These are phyloP conservation scores for Melolontha melolontha DNA, from an alignment of 2,888 invertebrate species.

Conservation along the genomic window DNA sequence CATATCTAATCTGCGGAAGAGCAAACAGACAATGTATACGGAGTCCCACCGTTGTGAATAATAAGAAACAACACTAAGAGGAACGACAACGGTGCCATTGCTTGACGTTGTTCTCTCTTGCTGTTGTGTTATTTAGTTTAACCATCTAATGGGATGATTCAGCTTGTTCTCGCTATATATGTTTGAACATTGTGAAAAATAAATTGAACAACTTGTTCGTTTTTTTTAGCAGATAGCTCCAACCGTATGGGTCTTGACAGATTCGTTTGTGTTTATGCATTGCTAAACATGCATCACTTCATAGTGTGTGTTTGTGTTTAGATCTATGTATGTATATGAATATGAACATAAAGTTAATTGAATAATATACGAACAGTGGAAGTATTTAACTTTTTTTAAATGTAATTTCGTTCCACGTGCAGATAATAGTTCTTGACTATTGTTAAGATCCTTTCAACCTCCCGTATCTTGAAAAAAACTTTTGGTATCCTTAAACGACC, in stretches of 20 bases:
- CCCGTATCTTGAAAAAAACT: too few relatives aligned
- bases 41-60: slow-evolving; percentile 20
- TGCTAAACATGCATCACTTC: too few relatives aligned
- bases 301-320: too few relatives aligned
- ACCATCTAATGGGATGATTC: slow-evolving; percentile 34
- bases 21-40: slow-evolving; percentile 7
- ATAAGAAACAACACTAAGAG: not conserved
- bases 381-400: too few relatives aligned
- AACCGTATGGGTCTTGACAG: slow-evolving; percentile 8
- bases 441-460: too few relatives aligned
- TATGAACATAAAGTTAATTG: too few relatives aligned
- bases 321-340: too few relatives aligned
- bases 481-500: too few relatives aligned
- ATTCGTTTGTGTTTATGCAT: slow-evolving; percentile 5
- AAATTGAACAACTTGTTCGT: slow-evolving; percentile 13
- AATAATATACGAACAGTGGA: too few relatives aligned
- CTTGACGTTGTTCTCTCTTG: slow-evolving; percentile 4
- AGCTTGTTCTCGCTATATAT: slow-evolving; percentile 7
- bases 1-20: slow-evolving; percentile 35
- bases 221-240: slow-evolving; percentile 7
- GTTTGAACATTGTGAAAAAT: slow-evolving; percentile 11
- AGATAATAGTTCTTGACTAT: too few relatives aligned
- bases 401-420: too few relatives aligned
- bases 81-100: slow-evolving; percentile 2
- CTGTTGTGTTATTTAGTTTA: slow-evolving; percentile 11